Evolutionary conservation across 2,797 vertebrate species (phyloP).

Genomic region (Tokudaia muenninki): DNA sequence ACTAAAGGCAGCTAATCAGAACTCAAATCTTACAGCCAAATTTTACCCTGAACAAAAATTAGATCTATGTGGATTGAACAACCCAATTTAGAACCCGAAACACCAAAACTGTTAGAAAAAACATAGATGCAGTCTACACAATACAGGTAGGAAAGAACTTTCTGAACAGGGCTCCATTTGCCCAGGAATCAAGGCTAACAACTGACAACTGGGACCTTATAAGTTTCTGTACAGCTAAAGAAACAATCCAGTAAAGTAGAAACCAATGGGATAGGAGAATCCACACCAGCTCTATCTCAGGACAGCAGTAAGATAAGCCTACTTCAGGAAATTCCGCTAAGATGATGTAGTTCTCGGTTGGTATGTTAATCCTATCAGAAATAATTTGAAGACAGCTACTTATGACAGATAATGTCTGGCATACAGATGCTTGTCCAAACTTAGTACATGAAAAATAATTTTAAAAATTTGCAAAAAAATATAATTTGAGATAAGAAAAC

Average conservation of each 20-base stretch:
- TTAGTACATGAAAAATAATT: slow-evolving; percentile 60
- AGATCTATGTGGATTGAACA: background rate
- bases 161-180: background rate
- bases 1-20: slow-evolving; percentile 39
- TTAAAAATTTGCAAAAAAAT: slow-evolving; percentile 72
- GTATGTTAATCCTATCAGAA: slow-evolving; percentile 56
- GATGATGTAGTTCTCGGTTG: slow-evolving; percentile 46
- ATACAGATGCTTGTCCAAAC: slow-evolving; percentile 34
- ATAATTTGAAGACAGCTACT: slow-evolving; percentile 52
- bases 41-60: slow-evolving; percentile 20
- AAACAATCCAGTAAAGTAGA: background rate
- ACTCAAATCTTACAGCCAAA: slow-evolving; percentile 60
- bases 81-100: background rate
- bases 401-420: slow-evolving; percentile 49
- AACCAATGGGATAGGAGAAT: background rate
- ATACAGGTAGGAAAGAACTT: background rate
- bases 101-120: background rate
- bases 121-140: background rate
- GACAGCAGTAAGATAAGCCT: slow-evolving; percentile 45
- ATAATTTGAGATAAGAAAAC: slow-evolving; percentile 51
- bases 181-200: background rate
- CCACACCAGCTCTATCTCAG: background rate
- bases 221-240: background rate
- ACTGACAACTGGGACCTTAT: background rate
- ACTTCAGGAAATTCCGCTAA: slow-evolving; percentile 55